These are phyloP conservation scores for Poeciliopsis paucimaculata DNA, from an alignment of 2,797 vertebrate species.

Conservation along the genomic window DNA sequence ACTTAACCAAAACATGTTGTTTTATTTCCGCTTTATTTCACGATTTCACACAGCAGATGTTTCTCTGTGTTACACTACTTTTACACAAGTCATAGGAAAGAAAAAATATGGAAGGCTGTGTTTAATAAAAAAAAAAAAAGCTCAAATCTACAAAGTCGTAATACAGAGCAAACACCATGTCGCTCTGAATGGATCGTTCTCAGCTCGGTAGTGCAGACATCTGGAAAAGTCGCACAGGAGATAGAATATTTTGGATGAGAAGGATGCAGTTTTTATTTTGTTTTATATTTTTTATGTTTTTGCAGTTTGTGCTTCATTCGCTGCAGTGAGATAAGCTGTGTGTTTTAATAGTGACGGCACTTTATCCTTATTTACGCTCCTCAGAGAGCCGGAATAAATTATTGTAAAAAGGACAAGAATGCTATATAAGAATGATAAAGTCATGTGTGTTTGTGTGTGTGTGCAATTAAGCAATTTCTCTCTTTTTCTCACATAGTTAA, in stretches of 20 bases:
- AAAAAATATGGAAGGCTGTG: background rate
- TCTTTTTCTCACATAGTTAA: constrained; percentile 6
- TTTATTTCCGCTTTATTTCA: background rate
- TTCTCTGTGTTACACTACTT: background rate
- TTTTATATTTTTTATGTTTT: constrained; percentile 5
- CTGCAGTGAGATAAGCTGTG: background rate
- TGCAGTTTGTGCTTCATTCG: constrained; percentile 15
- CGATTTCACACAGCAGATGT: background rate
- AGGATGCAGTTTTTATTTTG: background rate
- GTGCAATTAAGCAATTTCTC: constrained; percentile 17
- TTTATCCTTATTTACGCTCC: constrained; percentile 28
- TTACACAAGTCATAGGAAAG: background rate
- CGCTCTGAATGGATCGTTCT: constrained; percentile 31
- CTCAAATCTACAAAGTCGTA: background rate
- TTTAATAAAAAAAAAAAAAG: background rate
- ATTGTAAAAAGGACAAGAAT: background rate
- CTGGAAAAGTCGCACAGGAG: background rate
- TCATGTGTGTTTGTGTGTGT: background rate
- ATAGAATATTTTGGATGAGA: background rate
- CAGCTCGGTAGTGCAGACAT: background rate
- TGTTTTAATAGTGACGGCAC: constrained; percentile 24
- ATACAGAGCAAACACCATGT: background rate
- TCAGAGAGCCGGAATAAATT: background rate
- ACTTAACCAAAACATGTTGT: background rate
- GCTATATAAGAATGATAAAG: background rate